Conservation (phyloP, 53 echinoderm and acorn worm genomes). For the Mesocentrotus franciscanus region DNA sequence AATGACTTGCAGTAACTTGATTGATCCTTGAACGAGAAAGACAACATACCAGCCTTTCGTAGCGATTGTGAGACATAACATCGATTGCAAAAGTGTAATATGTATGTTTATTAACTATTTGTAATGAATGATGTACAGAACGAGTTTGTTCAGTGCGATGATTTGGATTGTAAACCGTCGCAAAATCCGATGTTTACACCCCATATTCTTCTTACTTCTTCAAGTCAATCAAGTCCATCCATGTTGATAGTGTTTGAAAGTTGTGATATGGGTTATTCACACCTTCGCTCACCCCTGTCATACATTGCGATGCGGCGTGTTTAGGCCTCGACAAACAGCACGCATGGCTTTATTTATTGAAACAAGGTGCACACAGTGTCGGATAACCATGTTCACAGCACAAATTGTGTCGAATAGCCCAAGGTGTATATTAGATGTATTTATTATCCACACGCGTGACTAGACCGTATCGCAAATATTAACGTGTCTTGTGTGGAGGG, state of each 20-base stretch:
- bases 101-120: background rate
- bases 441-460: background rate
- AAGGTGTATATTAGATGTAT: constrained; percentile 4
- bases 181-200: background rate
- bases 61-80: background rate
- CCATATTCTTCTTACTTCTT: background rate
- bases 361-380: constrained; percentile 34
- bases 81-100: background rate
- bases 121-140: background rate
- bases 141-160: background rate
- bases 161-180: background rate
- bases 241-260: background rate
- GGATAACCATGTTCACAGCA: background rate
- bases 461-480: constrained; percentile 19
- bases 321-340: background rate
- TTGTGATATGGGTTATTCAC: background rate
- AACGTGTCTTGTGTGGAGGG: background rate
- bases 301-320: background rate
- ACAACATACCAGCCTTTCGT: background rate
- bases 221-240: background rate
- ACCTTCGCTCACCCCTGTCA: constrained; percentile 11
- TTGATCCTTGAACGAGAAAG: background rate
- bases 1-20: background rate
- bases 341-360: constrained; percentile 13
- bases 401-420: constrained; percentile 6